Evolutionary conservation across 1,140 invertebrate genomes (phyloP).

Genomic region (Stenopsyche tienmushanensis): DNA sequence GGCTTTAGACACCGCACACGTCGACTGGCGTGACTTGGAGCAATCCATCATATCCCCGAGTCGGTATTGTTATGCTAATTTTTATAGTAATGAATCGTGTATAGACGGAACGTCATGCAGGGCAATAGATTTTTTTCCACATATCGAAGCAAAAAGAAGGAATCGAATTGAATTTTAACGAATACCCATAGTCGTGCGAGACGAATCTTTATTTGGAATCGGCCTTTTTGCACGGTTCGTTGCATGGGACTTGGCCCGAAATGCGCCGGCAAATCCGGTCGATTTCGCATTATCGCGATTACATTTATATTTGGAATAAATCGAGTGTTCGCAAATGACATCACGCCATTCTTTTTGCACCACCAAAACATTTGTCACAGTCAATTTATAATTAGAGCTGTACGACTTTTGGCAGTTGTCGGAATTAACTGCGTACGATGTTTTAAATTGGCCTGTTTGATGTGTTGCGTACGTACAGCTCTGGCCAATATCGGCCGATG

Average conservation of each 20-base stretch:
- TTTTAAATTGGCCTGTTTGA: no score
- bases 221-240: constrained; percentile 3
- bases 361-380: no score
- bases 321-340: no score
- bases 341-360: no score
- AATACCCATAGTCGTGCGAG: background rate
- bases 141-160: background rate
- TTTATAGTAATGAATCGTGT: constrained; percentile 41
- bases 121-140: constrained; percentile 30
- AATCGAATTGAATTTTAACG: constrained; percentile 37
- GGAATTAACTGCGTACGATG: no score
- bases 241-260: background rate
- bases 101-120: constrained; percentile 37
- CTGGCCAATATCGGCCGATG: no score
- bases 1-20: constrained; percentile 11
- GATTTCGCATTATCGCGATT: constrained; percentile 19
- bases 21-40: constrained; percentile 30
- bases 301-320: constrained; percentile 14
- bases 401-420: no score
- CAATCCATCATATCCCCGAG: constrained; percentile 37
- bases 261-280: constrained; percentile 12
- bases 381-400: no score
- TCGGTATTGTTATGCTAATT: constrained; percentile 40
- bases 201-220: constrained; percentile 28
- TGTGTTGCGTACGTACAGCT: no score